A percentile compares a stretch with the other conserved stretches of the same genome.
These are phyloP conservation scores for Acanthosepion esculentum DNA, from an alignment of 2,888 invertebrate species.

Conservation along the genomic window DNA sequence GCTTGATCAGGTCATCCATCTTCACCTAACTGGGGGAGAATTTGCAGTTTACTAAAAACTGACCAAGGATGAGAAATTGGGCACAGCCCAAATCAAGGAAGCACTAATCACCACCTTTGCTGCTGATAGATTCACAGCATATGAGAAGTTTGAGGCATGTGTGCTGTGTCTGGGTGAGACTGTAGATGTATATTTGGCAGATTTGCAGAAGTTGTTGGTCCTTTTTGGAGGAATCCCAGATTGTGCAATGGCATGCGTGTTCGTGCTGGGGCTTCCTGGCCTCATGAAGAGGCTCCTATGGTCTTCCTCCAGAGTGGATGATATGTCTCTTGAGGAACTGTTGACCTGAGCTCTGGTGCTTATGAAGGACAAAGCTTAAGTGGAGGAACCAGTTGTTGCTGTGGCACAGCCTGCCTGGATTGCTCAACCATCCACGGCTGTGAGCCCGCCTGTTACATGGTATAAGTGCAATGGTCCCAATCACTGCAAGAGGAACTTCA, in stretches of 20 bases:
- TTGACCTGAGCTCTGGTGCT: not conserved
- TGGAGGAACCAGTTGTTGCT: not conserved
- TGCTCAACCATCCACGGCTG: no score
- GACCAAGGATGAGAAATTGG: not conserved
- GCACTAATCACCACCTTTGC: not conserved
- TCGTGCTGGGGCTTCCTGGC: no score
- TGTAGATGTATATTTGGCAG: not conserved
- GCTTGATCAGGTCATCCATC: not conserved
- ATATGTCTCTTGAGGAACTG: not conserved
- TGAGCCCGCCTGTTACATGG: no score
- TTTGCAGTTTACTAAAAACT: not conserved
- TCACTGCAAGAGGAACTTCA: no score
- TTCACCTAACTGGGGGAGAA: not conserved
- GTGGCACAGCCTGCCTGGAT: no score
- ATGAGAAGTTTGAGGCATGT: no score
- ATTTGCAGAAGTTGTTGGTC: not conserved
- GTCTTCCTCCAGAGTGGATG: no score
- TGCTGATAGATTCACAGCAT: not conserved
- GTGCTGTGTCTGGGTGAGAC: not conserved
- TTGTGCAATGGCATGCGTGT: not conserved
- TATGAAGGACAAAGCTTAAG: not conserved
- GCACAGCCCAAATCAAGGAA: not conserved
- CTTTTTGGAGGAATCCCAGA: not conserved
- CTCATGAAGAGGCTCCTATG: no score
- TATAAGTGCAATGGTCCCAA: no score